Evolutionary conservation across 2,888 invertebrate genomes (phyloP).

Genomic region (Orchestes rusci): DNA sequence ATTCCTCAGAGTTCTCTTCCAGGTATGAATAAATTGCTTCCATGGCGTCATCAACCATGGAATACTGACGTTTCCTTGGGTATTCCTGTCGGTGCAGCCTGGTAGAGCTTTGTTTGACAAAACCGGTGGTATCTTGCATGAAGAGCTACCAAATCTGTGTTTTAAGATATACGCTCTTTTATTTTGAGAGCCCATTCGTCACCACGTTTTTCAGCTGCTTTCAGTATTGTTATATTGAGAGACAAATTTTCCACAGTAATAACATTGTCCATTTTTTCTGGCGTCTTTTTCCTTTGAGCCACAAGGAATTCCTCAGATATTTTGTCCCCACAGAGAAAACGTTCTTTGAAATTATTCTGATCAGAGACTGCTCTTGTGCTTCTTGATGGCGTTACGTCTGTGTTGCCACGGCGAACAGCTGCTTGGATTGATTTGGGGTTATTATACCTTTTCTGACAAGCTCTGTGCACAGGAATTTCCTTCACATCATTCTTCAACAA

Average conservation of each 20-base stretch:
- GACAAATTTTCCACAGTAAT: neutral
- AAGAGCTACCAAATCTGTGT: constrained; percentile 22
- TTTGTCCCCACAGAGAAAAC: constrained; percentile 5
- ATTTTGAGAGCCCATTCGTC: constrained; percentile 14
- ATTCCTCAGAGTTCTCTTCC: constrained; percentile 23
- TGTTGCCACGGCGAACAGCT: constrained; percentile 6
- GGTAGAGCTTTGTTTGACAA: constrained; percentile 19
- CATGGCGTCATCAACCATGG: constrained; percentile 24
- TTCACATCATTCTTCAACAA: constrained; percentile 3
- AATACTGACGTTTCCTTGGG: constrained; percentile 10
- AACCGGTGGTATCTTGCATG: constrained; percentile 19
- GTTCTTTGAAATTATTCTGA: constrained; percentile 1
- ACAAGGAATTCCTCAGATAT: constrained; percentile 1
- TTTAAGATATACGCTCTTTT: constrained; percentile 16
- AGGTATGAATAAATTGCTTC: constrained; percentile 22
- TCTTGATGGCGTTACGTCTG: neutral
- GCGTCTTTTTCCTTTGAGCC: neutral
- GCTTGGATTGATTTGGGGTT: constrained; percentile 2
- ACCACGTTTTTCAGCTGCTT: constrained; percentile 5
- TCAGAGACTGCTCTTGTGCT: neutral
- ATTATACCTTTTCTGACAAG: constrained; percentile 2
- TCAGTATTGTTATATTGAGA: neutral
- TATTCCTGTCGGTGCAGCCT: constrained; percentile 11
- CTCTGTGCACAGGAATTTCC: neutral
- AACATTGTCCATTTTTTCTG: constrained; percentile 2